Base-by-base conservation (phyloP, 2,113 vertebrate species). In the Bujurquina vittata region DNA sequence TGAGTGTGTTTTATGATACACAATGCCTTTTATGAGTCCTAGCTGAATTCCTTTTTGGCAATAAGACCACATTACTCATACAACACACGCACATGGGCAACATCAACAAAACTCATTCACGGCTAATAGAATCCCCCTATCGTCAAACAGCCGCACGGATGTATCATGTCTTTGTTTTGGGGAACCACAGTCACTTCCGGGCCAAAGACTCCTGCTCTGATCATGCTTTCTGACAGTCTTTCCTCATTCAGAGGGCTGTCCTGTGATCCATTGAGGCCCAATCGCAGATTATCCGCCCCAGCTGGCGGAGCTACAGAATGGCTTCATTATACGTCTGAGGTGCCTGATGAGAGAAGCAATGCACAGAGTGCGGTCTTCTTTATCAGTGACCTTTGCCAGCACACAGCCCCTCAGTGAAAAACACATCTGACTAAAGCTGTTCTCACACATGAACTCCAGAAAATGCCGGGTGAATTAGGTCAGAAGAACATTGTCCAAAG, bases 221-320 rank as follows among this genome's bases (percentile, higher is more conserved):
- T 91, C 85, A 58, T 76, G 90, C 79, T 86, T 75, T 90, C 85
- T 86, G 85, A 92, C 89, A 88, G 91, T 84, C 80, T 73, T 69
- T 88, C 76, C 86, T 92, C 91, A 89, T 94, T 87, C 84, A 73
- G 79, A 87, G 62, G 20, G 60, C 56, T 69, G 75, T 93, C 88
- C 90, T 94, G 88, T 87, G 92, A 93, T 93, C 90, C 80, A 54
- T 80, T 83, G 82, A 93, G 85, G 35, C 80, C 77, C 86, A 90
- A 91, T 89, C 94, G 61, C 80, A 91, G 89, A 92, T 93, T 90
- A 93, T 87, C 87, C 62, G 76, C 85, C 93, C 89, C 94, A 94
- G 93, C 94, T 94, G 93, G 91, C 82, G 63, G 81, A 84, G 77
- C 86, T 14, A 84, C 60, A 95, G 92, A 95, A 94, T 92, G 91